These are phyloP conservation scores for Nibea coibor DNA, from an alignment of 2,113 vertebrate genomes.

Conservation along the genomic window DNA sequence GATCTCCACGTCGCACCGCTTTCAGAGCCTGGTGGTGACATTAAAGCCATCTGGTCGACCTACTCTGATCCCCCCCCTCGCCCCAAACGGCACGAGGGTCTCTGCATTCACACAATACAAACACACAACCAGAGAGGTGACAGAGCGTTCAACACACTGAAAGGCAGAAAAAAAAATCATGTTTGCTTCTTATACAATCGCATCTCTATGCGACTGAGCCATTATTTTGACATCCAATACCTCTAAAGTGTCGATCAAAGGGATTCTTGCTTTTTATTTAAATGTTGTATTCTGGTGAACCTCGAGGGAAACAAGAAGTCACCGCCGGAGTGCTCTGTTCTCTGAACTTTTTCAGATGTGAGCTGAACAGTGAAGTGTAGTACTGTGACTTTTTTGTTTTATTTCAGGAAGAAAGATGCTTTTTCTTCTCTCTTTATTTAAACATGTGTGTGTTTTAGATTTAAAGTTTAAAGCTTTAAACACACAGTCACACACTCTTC, in stretches of 20 bases:
- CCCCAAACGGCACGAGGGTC: slow-evolving; percentile 23
- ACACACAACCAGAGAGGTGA: slow-evolving; percentile 5
- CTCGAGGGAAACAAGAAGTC: neutral
- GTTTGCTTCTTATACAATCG: slow-evolving; percentile 19
- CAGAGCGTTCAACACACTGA: neutral
- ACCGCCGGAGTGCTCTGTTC: neutral
- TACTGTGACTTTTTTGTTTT: neutral
- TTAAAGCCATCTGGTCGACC: slow-evolving; percentile 77
- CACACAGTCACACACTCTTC: neutral
- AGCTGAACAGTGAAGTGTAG: neutral
- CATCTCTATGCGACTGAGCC: neutral
- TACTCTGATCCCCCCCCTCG: slow-evolving; percentile 31
- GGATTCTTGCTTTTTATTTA: slow-evolving; percentile 15
- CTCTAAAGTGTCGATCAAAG: slow-evolving; percentile 13
- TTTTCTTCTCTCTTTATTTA: neutral
- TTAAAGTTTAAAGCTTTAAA: neutral
- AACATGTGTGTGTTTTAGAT: neutral
- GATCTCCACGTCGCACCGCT: slow-evolving; percentile 49
- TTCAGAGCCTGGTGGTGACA: slow-evolving; percentile 66
- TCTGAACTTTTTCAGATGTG: slow-evolving; percentile 10
- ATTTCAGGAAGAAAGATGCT: too few relatives aligned
- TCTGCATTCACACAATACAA: slow-evolving; percentile 26
- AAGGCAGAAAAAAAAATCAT: slow-evolving; percentile 3
- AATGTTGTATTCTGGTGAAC: neutral
- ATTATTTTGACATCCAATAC: slow-evolving; percentile 31